A percentile compares a stretch with the other conserved stretches of the same genome.
These are phyloP conservation scores for Pangasius macronema DNA, from an alignment of 2,797 vertebrate species.

Conservation along the genomic window DNA sequence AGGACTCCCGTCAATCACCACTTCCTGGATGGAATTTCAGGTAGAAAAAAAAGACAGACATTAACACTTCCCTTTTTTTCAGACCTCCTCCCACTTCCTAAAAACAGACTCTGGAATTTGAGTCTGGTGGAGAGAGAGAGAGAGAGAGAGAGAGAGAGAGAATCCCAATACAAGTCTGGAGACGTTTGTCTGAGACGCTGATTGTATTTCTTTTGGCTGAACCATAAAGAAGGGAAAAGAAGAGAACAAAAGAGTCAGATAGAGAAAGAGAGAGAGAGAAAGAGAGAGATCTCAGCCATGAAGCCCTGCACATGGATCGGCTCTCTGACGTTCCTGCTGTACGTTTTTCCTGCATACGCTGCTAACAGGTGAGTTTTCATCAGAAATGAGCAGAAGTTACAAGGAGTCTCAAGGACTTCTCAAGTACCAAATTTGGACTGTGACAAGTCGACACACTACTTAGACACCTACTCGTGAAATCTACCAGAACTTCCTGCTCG, in stretches of 20 bases:
- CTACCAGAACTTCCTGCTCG: background rate
- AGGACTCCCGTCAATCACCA: slow-evolving; percentile 56
- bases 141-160: slow-evolving; percentile 29
- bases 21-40: slow-evolving; percentile 63
- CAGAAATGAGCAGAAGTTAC: background rate
- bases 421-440: too few species aligned
- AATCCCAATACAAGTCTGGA: slow-evolving; percentile 44
- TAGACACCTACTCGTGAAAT: too few species aligned
- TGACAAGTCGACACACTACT: too few species aligned
- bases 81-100: slow-evolving; percentile 60
- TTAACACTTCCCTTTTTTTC: slow-evolving; percentile 61
- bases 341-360: slow-evolving; percentile 61
- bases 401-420: too few species aligned
- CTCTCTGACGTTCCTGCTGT: slow-evolving; percentile 64
- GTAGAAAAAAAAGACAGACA: slow-evolving; percentile 33
- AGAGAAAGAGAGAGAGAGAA: background rate
- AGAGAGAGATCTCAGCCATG: slow-evolving; percentile 69
- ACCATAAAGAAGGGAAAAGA: slow-evolving; percentile 44
- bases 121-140: slow-evolving; percentile 50
- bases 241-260: slow-evolving; percentile 29
- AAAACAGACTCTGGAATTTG: slow-evolving; percentile 74
- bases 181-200: slow-evolving; percentile 40
- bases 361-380: slow-evolving; percentile 72
- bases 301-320: slow-evolving; percentile 67
- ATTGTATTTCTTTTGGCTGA: slow-evolving; percentile 6